Base-by-base conservation (phyloP, 1,140 invertebrate species). In the Subanguina moxae region DNA sequence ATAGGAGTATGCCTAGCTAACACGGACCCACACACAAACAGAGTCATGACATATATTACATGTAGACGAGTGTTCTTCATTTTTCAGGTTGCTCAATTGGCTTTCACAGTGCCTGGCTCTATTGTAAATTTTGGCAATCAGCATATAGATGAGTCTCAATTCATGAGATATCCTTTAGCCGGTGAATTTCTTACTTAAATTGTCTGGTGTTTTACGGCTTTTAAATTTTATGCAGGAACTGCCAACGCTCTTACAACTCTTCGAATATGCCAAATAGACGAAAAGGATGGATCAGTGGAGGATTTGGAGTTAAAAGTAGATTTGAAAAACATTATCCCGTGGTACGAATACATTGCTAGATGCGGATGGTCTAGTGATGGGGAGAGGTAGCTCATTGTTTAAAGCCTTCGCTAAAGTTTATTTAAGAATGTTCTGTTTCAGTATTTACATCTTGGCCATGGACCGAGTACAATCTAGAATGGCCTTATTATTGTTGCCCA, bases 321-420 rank as follows among this genome's bases (percentile, higher is more conserved):
- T 43, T 48, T 76, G n/a, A 28, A 64, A 13, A 61, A 68, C 5
- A 13, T 70, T n/a, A 25, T 78, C 43, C 74, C 74, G 1, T 77
- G 67, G 66, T 64, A 45, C 21, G 73, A 76, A 57, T 76, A 76
- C 45, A 65, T 76, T 46, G 65, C 65, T 15, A 23, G 76, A 17
- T 27, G 58, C n/a, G 58, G 63, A 13, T 75, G 73, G 73, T 68
- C 75, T 43, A 25, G 15, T 27, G 64, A 78, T 64, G 73, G 73
- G 21, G 45, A 77, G 7, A 43, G 48, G 74, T 73, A 45, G 69
- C 68, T 70, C 3, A 21, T 1, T 28, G 11, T 21, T 25, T 32
- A 19, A 8, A 3, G n/a, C 8, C 13, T 30, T 19, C 5, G 21
- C 5, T 7, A 28, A 30, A 3, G 19, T 32, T 21, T 21, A 7